Evolutionary conservation across 1,140 invertebrate species (phyloP), one percentile per base, ranked within the genome.

Genomic region (Diorhabda elongata): DNA sequence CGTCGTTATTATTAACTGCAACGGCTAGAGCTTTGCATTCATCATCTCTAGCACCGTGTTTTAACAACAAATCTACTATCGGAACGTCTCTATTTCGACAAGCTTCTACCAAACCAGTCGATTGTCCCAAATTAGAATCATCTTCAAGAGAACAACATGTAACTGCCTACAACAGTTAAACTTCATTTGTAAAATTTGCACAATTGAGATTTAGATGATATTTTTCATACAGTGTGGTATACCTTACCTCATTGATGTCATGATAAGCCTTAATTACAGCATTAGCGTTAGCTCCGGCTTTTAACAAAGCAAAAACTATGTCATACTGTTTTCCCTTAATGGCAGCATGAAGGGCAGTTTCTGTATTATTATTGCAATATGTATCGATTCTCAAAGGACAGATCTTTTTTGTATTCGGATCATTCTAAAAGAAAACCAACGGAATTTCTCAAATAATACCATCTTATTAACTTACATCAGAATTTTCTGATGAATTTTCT

Each of bases 11-110:
- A 58, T 85, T 81, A 5, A 89, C 87, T 3, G 90, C 90, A 64
- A 92, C 87, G 62, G 86, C 80, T 47, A 98, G 82, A 7, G 95
- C 95, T 71, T 89, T 87, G 67, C 92, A 92, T 57, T 95, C 90
- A 61, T 94, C 90, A 83, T 98, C 97, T 8, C 89, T 84, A 3
- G 96, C 95, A n/a, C 94, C 93, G 76, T 91, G 84, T 72, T 90
- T 89, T 5, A 98, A 80, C n/a, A 98, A 79, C 45, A 95, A 80
- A 74, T 85, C 85, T 58, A 92, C 79, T 77, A 90, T 85, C 42
- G 87, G 83, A 60, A 86, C 79, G 60, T 90, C 88, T 43, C 87
- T 81, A 70, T 88, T 87, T 69, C 84, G 84, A 75, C 90, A 91
- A 11, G 93, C 92, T 83, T 93, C 89, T 1, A 90, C 87, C 61